phyloP scores from a whole-genome alignment of 2,113 vertebrate species.

The Pedionomus torquatus region DNA sequence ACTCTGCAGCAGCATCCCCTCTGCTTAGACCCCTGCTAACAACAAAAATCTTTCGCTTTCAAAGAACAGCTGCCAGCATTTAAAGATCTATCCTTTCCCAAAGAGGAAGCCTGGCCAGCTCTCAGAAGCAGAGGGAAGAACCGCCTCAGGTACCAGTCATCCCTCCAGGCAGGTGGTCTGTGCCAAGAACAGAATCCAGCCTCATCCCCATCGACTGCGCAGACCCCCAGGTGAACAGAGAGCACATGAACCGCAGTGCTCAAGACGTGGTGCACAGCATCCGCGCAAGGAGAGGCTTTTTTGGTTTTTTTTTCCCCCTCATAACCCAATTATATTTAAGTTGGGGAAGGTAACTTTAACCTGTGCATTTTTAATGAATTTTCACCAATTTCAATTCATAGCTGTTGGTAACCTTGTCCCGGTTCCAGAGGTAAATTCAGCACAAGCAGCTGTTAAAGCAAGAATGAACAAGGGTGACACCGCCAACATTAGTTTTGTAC shows the following conservation, averaged over 20 bases:
- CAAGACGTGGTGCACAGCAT: not conserved
- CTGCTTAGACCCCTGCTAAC: not conserved
- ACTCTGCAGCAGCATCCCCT: not conserved
- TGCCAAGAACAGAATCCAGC: not conserved
- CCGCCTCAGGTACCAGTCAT: not conserved
- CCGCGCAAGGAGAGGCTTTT: not conserved
- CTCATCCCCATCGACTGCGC: rapidly evolving
- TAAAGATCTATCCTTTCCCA: not conserved
- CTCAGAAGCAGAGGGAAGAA: not conserved
- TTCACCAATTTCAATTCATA: not conserved
- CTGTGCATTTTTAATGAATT: not conserved
- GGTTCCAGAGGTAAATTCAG: not conserved
- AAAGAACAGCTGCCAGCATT: not conserved
- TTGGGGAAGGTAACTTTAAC: not conserved
- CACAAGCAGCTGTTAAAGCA: not conserved
- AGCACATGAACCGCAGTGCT: rapidly evolving
- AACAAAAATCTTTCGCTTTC: not conserved
- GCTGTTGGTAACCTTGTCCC: not conserved
- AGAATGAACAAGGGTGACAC: not conserved
- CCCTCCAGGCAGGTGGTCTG: rapidly evolving
- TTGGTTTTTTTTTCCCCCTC: not conserved
- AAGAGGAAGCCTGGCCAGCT: not conserved
- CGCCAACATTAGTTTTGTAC: not conserved
- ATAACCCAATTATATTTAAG: not conserved
- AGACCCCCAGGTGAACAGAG: not conserved